Conservation (phyloP, 2,113 vertebrate species). For the Ornithorhynchus anatinus region DNA sequence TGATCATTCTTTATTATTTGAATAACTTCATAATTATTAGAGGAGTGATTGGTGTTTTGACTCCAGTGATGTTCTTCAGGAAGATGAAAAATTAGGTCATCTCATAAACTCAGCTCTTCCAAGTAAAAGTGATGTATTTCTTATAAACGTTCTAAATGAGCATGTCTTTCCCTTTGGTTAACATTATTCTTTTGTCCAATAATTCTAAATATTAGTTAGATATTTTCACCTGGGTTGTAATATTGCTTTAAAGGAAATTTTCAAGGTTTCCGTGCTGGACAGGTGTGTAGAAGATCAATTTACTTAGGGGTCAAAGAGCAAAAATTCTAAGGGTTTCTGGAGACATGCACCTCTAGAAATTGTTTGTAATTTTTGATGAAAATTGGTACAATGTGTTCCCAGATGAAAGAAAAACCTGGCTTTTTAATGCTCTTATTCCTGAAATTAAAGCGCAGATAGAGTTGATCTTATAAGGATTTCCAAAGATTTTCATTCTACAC, state of each 20-base stretch:
- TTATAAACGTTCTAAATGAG: conserved; percentile 23
- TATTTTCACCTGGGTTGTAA: conserved; percentile 28
- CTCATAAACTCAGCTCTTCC: conserved; percentile 23
- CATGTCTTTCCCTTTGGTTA: conserved; percentile 4
- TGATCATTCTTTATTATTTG: conserved; percentile 24
- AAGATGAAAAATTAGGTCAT: conserved; percentile 16
- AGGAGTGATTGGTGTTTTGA: conserved; percentile 3
- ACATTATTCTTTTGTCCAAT: conserved; percentile 10
- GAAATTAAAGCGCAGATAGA: conserved; percentile 37
- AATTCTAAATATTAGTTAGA: conserved; percentile 19
- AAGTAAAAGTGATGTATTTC: conserved; percentile 1
- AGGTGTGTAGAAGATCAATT: conserved; percentile 63
- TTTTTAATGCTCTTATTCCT: conserved; percentile 42
- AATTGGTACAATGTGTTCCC: conserved; percentile 65
- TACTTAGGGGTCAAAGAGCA: conserved; percentile 59
- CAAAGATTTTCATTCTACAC: conserved; percentile 30
- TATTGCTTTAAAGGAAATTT: conserved; percentile 41
- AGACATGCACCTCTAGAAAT: conserved; percentile 63
- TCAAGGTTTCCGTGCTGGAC: conserved; percentile 43
- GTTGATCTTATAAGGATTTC: conserved; percentile 18
- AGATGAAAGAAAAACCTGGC: conserved; percentile 48
- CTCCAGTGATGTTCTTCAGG: conserved; percentile 14
- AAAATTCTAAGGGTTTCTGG: conserved; percentile 63
- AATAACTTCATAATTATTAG: not conserved
- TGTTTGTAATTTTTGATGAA: conserved; percentile 65